A percentile compares a stretch with the other conserved stretches of the same genome.
These are phyloP conservation scores for Lophotis ruficrista DNA, from an alignment of 2,113 vertebrate genomes.

Conservation along the genomic window DNA sequence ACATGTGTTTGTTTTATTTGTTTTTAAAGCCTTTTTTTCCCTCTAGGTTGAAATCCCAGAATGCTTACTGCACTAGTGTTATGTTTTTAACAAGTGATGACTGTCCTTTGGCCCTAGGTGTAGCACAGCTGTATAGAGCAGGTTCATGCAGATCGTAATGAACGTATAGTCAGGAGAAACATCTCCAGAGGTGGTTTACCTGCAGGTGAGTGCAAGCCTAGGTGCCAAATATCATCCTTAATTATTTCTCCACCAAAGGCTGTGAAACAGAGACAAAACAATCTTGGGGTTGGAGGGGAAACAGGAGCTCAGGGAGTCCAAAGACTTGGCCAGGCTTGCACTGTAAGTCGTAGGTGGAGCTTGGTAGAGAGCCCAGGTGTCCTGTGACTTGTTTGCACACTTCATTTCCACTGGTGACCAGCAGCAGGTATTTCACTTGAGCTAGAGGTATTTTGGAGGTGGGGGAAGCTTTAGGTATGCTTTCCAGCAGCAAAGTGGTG, in stretches of 20 bases:
- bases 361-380: not conserved
- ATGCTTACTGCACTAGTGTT: not conserved
- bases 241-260: not conserved
- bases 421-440: not conserved
- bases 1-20: not conserved
- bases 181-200: not conserved
- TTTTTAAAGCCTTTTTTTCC: not conserved
- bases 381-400: too few relatives aligned
- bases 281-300: not conserved
- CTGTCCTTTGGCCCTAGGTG: not conserved
- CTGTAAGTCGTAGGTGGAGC: not conserved
- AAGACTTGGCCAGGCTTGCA: not conserved
- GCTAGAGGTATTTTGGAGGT: not conserved
- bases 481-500: not conserved
- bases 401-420: not conserved
- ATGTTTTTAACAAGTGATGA: not conserved
- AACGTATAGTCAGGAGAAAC: not conserved
- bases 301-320: not conserved
- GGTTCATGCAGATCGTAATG: fast-evolving
- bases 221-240: not conserved
- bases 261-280: not conserved
- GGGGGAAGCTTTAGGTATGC: not conserved
- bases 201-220: not conserved
- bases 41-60: not conserved
- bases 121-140: not conserved